Percentiles rank a stretch among this genome's conserved stretches.
Evolutionary conservation across 2,113 vertebrate species (phyloP).

Genomic region (Microtus pennsylvanicus): DNA sequence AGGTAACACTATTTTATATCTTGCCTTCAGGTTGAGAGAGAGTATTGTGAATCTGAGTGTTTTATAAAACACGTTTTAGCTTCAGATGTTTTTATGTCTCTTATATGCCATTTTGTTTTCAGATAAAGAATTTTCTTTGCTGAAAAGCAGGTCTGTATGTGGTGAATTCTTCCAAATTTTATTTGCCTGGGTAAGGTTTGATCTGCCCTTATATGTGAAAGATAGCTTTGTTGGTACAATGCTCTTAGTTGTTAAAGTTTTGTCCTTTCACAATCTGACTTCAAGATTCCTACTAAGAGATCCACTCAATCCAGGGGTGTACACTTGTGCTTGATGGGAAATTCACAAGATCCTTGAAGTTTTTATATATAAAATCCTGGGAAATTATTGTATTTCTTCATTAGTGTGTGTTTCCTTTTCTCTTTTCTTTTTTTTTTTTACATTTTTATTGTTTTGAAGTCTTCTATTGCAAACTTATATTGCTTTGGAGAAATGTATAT

Average conservation of each 20-base stretch:
- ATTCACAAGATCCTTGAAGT: neutral
- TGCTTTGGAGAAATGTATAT: no score
- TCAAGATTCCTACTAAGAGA: neutral
- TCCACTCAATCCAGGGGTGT: neutral
- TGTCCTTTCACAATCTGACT: neutral
- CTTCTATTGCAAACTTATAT: no score
- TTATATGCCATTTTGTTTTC: neutral
- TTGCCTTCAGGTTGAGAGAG: neutral
- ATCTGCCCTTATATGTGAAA: neutral
- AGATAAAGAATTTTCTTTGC: neutral
- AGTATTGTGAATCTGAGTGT: neutral
- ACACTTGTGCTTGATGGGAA: neutral
- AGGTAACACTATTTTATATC: neutral
- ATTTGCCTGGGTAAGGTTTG: neutral
- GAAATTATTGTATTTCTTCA: neutral
- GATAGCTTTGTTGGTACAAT: neutral
- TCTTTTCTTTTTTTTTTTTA: neutral
- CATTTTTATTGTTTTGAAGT: no score
- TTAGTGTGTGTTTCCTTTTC: neutral
- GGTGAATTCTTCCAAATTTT: neutral
- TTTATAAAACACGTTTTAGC: neutral
- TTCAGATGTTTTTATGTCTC: neutral
- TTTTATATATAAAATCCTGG: neutral
- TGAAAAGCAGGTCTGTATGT: neutral
- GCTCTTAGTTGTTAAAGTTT: neutral